Conservation (phyloP, 2,113 vertebrate species). For the Apaloderma vittatum region DNA sequence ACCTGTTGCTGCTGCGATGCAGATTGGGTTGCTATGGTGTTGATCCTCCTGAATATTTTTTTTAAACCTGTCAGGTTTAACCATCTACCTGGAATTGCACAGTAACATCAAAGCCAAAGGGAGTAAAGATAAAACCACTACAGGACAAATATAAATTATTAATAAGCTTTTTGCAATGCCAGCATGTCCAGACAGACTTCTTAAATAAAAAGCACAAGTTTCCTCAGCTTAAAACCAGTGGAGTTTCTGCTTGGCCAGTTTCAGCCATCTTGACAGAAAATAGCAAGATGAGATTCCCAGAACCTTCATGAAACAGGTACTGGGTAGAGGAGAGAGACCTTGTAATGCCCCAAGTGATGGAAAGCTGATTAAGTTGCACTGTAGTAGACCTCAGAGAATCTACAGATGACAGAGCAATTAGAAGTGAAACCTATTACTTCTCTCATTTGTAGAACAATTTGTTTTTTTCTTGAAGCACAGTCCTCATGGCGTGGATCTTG, state of each 20-base stretch:
- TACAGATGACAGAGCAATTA: background rate
- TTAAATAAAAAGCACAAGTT: background rate
- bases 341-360: rapidly evolving
- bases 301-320: background rate
- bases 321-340: background rate
- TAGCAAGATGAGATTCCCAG: background rate
- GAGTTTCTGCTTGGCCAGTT: background rate
- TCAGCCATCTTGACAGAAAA: background rate
- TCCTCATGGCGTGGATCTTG: background rate
- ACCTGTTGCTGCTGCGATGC: background rate
- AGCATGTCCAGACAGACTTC: background rate
- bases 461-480: background rate
- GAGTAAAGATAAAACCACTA: background rate
- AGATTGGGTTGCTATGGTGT: rapidly evolving
- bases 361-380: background rate
- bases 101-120: background rate
- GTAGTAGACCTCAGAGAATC: background rate
- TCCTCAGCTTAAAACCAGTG: background rate
- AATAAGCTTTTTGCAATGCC: background rate
- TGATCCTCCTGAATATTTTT: background rate
- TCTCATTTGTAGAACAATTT: background rate
- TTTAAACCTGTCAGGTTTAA: background rate
- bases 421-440: background rate
- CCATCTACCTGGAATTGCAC: background rate
- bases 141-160: background rate